Base-by-base conservation (phyloP, 2,113 vertebrate genomes). In the Excalfactoria chinensis region DNA sequence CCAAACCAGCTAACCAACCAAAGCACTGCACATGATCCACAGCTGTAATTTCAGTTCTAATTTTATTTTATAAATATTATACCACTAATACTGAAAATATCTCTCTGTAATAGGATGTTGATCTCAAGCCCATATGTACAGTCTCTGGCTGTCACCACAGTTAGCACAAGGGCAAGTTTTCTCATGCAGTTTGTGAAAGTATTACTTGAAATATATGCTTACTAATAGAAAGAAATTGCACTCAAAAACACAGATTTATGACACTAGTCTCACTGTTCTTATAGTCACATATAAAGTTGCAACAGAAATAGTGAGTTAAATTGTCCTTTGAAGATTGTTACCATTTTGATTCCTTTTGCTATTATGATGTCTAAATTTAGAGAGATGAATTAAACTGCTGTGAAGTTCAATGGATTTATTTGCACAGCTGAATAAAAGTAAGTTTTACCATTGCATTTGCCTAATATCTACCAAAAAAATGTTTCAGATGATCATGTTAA, bases 401-500 rank as follows among this genome's bases (percentile, higher is more conserved):
- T 55, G 66, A 41, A 67, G 69, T 62, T 37, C 23, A 63, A 64
- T 18, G 23, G 23, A 41, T 70, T 80, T 92, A 44, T 7, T 5
- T 49, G 11, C 22, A 11, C 34, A 8, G 2, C 25, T 41, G 13
- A 86, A 88, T 68, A 32, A 80, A 77, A 23, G 13, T 5, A 68
- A 62, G 53, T 9, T 26, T 43, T 43, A 26, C 3, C 4, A 2
- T 64, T 83, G 56, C n/a, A 6, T 71, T 68, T 51, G 3, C 3
- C 30, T 62, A 56, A 58, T 51, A 46, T 86, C 70, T 43, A 37
- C n/a, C 22, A n/a, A 0, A 3, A 14, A 58, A 84, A 60, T 48
- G 6, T 58, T 72, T 85, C 21, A 70, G 32, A 37, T 63, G 26
- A 37, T 28, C 0, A 0, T 59, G 5, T n/a, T 75, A 59, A 63